Conservation (phyloP, 2,113 vertebrate species). For the Callopanchax toddi region DNA sequence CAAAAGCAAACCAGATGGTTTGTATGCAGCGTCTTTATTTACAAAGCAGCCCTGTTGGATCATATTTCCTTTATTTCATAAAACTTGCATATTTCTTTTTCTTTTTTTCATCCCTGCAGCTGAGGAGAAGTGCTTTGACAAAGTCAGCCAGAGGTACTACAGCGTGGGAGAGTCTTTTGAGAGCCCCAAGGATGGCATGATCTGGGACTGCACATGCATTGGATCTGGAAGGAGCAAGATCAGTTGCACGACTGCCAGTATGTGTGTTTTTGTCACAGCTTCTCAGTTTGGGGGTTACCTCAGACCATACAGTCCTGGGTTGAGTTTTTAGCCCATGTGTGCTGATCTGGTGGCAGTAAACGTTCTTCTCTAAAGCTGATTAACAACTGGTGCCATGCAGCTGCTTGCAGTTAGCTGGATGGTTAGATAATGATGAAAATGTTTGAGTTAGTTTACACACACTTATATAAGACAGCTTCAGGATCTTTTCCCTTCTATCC, state of each 20-base stretch:
- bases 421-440: conserved; percentile 47
- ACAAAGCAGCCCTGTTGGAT: too few species aligned
- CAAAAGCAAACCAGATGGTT: conserved; percentile 94
- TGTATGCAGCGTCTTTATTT: conserved; percentile 49
- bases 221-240: conserved; percentile 86
- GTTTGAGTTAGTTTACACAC: conserved; percentile 3
- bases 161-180: conserved; percentile 92
- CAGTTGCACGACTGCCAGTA: conserved; percentile 80
- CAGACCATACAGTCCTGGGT: conserved; percentile 36
- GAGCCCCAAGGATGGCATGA: conserved; percentile 95
- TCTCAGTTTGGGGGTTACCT: background rate
- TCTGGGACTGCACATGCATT: conserved; percentile 99
- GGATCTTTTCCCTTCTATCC: background rate
- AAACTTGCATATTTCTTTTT: background rate
- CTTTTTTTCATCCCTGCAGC: conserved; percentile 56
- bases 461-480: background rate
- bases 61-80: too few species aligned
- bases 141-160: conserved; percentile 88
- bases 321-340: background rate
- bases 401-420: conserved; percentile 44
- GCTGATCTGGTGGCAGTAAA: conserved; percentile 39
- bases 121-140: conserved; percentile 94
- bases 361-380: conserved; percentile 40
- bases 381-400: conserved; percentile 32
- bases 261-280: conserved; percentile 21